These are phyloP conservation scores for Andrena minutula DNA, from an alignment of 2,888 invertebrate species.

Conservation along the genomic window DNA sequence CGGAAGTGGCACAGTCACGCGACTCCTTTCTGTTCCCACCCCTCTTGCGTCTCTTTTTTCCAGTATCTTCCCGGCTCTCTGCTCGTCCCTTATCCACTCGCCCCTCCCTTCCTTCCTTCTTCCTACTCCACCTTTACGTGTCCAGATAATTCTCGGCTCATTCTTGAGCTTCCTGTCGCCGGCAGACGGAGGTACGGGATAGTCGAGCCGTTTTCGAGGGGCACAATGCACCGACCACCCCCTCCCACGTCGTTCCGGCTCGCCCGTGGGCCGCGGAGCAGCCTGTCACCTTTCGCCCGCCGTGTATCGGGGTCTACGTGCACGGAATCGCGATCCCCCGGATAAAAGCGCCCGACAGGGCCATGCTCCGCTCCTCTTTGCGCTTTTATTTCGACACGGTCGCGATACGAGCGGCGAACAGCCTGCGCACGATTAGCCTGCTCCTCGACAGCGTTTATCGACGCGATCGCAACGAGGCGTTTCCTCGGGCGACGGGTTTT, in stretches of 20 bases:
- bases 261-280: background rate
- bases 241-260: background rate
- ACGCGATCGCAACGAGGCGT: constrained; percentile 4
- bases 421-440: background rate
- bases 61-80: background rate
- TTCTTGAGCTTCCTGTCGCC: constrained; percentile 71
- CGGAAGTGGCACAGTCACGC: constrained; percentile 63
- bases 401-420: constrained; percentile 46
- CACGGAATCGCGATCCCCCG: constrained; percentile 66
- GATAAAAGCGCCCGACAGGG: constrained; percentile 63
- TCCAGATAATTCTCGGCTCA: constrained; percentile 70
- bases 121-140: constrained; percentile 1
- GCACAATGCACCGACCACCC: constrained; percentile 58
- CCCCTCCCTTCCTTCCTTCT: background rate
- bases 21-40: constrained; percentile 24
- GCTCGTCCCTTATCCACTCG: background rate
- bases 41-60: background rate
- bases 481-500: background rate
- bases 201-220: constrained; percentile 46
- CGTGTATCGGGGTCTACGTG: constrained; percentile 71
- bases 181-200: constrained; percentile 55
- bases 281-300: constrained; percentile 28
- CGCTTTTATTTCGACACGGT: constrained; percentile 67
- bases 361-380: constrained; percentile 35
- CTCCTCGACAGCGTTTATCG: constrained; percentile 29